Evolutionary conservation across 2,888 invertebrate species (phyloP), one percentile per base, ranked within the genome.

Genomic region (Pammene fasciana): DNA sequence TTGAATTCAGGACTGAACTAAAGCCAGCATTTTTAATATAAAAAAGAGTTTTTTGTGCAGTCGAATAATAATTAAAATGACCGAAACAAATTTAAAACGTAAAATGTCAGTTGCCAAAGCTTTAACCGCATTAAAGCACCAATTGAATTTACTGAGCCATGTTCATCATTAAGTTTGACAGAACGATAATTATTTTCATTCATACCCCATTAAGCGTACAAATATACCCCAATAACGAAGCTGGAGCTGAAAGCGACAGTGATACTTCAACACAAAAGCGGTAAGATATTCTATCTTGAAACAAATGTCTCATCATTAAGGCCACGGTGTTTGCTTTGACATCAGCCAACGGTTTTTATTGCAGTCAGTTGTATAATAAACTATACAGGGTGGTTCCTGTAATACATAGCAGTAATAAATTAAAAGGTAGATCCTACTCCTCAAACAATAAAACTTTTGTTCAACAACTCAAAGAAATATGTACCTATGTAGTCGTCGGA

Each of bases 111-210:
- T 16, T 16, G 16, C 38, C 50, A 52, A 52, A 45, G 36, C 52
- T 38, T 61, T 36, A 52, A 16, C 48, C 43, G 50, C 38, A 43
- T 52, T 9, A 18, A 60, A 34, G 60, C 46, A n/a, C 13, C 45
- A 18, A 41, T 61, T 55, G 26, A 61, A 26, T 4, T 26, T 26
- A 26, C 26, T 26, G 26, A 26, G 11, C 26, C 38, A 26, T 46
- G 67, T 38, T 62, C 14, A 43, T 50, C 57, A 67, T 61, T 61
- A 60, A 36, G 11, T 46, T 18, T 54, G 60, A 38, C 54, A 55
- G 54, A 46, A 36, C 38, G 18, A 18, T 57, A 41, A 66, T 66
- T 59, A 60, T 61, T 67, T 61, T 38, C 45, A 61, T 55, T 61
- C 60, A 36, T 45, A n/a, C 60, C 48, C 48, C 38, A 38, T 48